Conservation (phyloP, 2,797 vertebrate species). For the Thunnus albacares region DNA sequence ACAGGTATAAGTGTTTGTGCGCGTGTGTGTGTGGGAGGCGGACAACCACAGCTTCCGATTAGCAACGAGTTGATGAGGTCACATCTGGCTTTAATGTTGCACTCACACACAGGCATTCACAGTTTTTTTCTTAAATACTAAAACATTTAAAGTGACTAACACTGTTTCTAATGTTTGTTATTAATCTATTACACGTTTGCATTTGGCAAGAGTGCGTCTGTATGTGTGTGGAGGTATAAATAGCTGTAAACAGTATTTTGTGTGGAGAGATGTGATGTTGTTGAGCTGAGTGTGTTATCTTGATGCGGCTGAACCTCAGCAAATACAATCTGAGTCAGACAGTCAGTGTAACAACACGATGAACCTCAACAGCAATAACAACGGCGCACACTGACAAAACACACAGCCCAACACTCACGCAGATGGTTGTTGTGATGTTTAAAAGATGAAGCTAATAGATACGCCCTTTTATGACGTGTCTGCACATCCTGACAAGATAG, state of each 20-base stretch:
- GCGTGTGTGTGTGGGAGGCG: background rate
- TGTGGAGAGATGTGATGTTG: background rate
- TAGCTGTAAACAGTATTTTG: background rate
- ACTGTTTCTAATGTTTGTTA: background rate
- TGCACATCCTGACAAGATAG: too few species aligned
- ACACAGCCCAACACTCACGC: background rate
- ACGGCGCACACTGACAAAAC: background rate
- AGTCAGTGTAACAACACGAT: background rate
- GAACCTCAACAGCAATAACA: slow-evolving; percentile 2
- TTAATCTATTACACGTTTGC: too few species aligned
- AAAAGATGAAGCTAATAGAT: background rate
- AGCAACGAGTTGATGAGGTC: slow-evolving; percentile 3
- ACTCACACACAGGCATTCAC: background rate
- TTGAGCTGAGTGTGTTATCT: slow-evolving; percentile 28
- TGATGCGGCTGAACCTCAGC: slow-evolving; percentile 17
- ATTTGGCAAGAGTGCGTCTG: background rate
- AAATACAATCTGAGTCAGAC: slow-evolving; percentile 20
- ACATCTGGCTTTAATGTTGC: background rate
- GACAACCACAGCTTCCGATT: slow-evolving; percentile 13
- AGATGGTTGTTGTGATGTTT: background rate
- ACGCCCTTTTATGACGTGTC: background rate
- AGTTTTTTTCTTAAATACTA: background rate
- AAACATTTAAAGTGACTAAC: background rate
- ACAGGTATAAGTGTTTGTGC: background rate
- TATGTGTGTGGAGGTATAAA: background rate